Percentiles rank a stretch among this genome's conserved stretches.
These are phyloP conservation scores for Dicranocentrus wangi DNA, from an alignment of 2,888 invertebrate genomes.

Conservation along the genomic window DNA sequence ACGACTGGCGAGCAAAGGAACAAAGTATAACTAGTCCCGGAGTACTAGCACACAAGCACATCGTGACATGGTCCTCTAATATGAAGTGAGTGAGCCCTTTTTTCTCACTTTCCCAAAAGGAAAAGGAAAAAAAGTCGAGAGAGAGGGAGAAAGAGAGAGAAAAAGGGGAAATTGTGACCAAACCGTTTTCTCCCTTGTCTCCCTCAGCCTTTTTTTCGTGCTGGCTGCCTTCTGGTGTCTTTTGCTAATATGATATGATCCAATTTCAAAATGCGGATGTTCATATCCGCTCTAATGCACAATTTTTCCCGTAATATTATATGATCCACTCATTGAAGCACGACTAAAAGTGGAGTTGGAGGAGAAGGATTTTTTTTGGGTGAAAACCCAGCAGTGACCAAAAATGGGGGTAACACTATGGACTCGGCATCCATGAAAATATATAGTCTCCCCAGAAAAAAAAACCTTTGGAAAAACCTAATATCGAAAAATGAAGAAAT, in stretches of 20 bases:
- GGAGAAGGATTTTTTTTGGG: background rate
- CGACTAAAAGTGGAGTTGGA: background rate
- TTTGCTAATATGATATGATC: slow-evolving; percentile 41
- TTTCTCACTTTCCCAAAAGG: background rate
- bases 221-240: background rate
- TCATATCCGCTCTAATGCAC: slow-evolving; percentile 39
- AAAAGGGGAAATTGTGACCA: background rate
- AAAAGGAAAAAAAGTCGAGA: background rate
- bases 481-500: slow-evolving; percentile 22
- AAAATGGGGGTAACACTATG: slow-evolving; percentile 2
- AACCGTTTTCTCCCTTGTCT: background rate
- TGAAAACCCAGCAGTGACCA: background rate
- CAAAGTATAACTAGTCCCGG: too few species aligned
- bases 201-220: background rate
- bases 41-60: too few species aligned
- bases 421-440: background rate
- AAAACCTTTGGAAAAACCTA: background rate
- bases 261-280: slow-evolving; percentile 50
- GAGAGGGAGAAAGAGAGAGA: too few species aligned
- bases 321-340: slow-evolving; percentile 15
- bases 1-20: too few species aligned
- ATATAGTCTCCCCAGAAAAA: background rate
- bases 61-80: background rate
- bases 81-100: slow-evolving; percentile 1
- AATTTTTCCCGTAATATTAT: slow-evolving; percentile 17